phyloP scores from a whole-genome alignment of 1,140 invertebrate species.

The Leguminivora glycinivorella region DNA sequence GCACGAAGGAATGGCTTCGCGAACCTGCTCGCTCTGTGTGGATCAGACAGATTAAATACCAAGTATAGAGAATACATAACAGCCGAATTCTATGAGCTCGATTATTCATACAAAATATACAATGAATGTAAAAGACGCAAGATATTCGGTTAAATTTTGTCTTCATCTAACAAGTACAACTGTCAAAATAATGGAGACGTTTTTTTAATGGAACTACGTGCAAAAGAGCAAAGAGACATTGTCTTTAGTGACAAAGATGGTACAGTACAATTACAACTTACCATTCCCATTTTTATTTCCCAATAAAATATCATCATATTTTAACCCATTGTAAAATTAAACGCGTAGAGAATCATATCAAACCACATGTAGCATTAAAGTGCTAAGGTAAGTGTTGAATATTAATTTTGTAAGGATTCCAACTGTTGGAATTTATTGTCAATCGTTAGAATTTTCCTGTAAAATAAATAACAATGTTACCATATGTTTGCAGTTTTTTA shows the following conservation, averaged over 20 bases:
- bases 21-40: no score
- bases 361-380: slow-evolving; percentile 54
- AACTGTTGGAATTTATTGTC: slow-evolving; percentile 69
- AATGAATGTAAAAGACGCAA: no score
- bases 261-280: neutral
- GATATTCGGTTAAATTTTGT: neutral
- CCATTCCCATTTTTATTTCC: neutral
- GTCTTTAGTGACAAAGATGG: no score
- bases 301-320: slow-evolving; percentile 22
- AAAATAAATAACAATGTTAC: slow-evolving; percentile 78
- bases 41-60: no score
- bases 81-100: no score
- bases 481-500: slow-evolving; percentile 52
- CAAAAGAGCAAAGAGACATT: no score
- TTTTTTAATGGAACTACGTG: no score
- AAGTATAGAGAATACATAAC: no score
- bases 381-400: slow-evolving; percentile 73
- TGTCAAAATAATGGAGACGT: neutral
- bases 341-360: slow-evolving; percentile 70
- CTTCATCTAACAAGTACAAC: neutral
- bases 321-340: slow-evolving; percentile 38
- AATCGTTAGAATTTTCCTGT: slow-evolving; percentile 76
- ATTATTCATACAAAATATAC: no score
- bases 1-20: no score
- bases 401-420: slow-evolving; percentile 73